These are phyloP conservation scores for Apis dorsata DNA, from an alignment of 1,140 invertebrate species.

Conservation along the genomic window DNA sequence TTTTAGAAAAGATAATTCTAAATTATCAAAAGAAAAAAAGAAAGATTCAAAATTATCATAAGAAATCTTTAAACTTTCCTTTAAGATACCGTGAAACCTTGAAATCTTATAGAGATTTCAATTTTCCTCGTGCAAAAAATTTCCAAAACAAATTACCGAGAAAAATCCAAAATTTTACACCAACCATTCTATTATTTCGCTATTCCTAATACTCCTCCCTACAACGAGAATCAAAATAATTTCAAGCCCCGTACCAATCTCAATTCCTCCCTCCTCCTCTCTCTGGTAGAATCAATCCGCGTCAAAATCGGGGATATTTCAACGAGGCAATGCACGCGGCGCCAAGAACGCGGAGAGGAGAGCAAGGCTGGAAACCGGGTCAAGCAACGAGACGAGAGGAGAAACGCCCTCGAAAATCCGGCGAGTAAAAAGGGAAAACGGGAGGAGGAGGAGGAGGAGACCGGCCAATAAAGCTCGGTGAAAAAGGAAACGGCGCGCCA, in stretches of 20 bases:
- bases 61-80: no score
- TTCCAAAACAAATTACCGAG: no score
- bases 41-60: no score
- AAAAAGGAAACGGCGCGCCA: neutral
- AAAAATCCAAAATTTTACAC: no score
- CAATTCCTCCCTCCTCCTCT: neutral
- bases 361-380: neutral
- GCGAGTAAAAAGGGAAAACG: constrained; percentile 11
- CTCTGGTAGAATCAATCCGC: constrained; percentile 2
- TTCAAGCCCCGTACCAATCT: neutral
- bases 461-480: constrained; percentile 20
- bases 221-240: no score
- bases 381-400: constrained; percentile 7
- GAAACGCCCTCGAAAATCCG: constrained; percentile 17
- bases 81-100: no score
- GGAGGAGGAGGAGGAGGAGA: neutral
- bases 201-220: no score
- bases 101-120: no score
- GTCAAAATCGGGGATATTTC: constrained; percentile 15
- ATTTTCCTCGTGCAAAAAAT: no score
- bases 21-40: no score
- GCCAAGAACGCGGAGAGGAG: neutral
- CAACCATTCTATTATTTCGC: no score
- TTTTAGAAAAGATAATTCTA: no score
- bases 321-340: neutral